Conservation (phyloP, 2,113 vertebrate species). For the Anser brachyrhynchus region DNA sequence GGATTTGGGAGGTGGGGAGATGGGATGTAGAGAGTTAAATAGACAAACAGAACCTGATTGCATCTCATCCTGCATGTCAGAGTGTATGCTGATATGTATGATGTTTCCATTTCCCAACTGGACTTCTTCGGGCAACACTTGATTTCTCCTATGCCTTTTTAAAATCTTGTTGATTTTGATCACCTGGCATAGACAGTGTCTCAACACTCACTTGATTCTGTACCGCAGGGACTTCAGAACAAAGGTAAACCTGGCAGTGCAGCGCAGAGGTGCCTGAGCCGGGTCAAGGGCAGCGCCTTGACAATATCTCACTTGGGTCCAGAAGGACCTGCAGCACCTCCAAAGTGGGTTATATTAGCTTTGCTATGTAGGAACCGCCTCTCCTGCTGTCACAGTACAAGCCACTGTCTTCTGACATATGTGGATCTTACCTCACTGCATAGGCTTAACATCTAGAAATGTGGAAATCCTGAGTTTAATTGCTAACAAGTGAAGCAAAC, state of each 20-base stretch:
- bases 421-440: not conserved
- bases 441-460: not conserved
- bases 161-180: not conserved
- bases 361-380: not conserved
- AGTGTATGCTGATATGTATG: not conserved
- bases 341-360: not conserved
- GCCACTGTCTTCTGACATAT: not conserved
- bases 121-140: not conserved
- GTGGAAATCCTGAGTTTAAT: not conserved
- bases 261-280: not conserved
- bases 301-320: not conserved
- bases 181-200: not conserved
- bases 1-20: rapidly evolving
- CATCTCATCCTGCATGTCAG: rapidly evolving
- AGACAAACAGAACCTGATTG: not conserved
- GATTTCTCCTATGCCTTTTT: not conserved
- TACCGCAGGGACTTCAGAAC: not conserved
- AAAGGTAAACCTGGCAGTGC: not conserved
- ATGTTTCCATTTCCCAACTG: not conserved
- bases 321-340: not conserved
- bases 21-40: not conserved
- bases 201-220: not conserved
- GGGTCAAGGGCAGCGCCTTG: not conserved
- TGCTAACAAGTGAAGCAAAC: not conserved
- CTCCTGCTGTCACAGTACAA: not conserved